These are phyloP conservation scores for Euphonia xanthogaster DNA, from an alignment of 2,797 vertebrate species.

Conservation along the genomic window DNA sequence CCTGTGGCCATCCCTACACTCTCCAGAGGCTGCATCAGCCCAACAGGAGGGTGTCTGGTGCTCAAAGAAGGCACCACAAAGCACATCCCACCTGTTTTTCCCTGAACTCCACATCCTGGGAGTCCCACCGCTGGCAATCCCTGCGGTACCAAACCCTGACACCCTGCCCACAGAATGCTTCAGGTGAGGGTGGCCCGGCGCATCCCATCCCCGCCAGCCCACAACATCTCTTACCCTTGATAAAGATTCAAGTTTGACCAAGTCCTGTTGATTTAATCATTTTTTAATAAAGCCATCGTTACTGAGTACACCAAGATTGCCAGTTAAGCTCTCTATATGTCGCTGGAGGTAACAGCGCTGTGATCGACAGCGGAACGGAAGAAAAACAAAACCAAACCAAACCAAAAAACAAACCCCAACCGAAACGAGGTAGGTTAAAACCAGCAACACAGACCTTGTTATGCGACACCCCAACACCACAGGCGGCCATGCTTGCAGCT, in stretches of 20 bases:
- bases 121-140: not conserved
- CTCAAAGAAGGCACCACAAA: not conserved
- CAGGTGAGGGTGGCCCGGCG: not conserved
- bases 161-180: not conserved
- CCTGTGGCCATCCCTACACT: not conserved
- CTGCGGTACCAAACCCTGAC: not conserved
- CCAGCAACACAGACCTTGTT: conserved; percentile 81
- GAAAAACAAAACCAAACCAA: conserved; percentile 22
- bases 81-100: not conserved
- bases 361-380: conserved; percentile 72
- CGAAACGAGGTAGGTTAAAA: conserved; percentile 88
- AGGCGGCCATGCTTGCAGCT: conserved; percentile 82
- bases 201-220: not conserved
- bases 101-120: not conserved
- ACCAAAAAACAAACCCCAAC: conserved; percentile 71
- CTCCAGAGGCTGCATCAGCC: not conserved
- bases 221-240: not conserved
- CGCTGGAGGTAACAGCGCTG: conserved; percentile 78
- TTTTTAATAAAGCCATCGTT: conserved; percentile 69
- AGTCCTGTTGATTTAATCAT: conserved; percentile 67
- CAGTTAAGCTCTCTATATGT: conserved; percentile 78
- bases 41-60: not conserved
- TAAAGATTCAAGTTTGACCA: conserved; percentile 68
- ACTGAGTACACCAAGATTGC: conserved; percentile 74
- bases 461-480: conserved; percentile 81